Evolutionary conservation across 2,888 invertebrate genomes (phyloP).

Genomic region (Platycheirus rosarum): DNA sequence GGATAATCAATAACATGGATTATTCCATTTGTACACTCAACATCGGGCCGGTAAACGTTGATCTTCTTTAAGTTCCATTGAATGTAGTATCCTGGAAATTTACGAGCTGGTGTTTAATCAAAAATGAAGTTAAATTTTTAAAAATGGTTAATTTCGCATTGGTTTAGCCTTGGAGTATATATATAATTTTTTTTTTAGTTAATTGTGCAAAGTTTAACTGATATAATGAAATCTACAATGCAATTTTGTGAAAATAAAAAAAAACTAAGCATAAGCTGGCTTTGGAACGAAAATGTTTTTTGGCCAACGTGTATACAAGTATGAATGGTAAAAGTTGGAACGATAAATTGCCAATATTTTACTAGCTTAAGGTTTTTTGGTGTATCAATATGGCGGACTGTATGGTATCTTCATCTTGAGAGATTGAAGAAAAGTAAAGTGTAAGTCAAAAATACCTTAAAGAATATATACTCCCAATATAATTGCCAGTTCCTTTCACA

Average conservation of each 20-base stretch:
- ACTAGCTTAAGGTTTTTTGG: too few species aligned
- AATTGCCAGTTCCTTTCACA: too few species aligned
- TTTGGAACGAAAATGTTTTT: slow-evolving; percentile 19
- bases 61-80: slow-evolving; percentile 93
- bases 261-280: slow-evolving; percentile 58
- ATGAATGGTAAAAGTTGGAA: slow-evolving; percentile 1
- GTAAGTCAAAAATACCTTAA: too few species aligned
- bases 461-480: too few species aligned
- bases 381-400: too few species aligned
- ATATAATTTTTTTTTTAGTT: slow-evolving; percentile 21
- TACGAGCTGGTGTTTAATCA: slow-evolving; percentile 70
- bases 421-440: too few species aligned
- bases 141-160: slow-evolving; percentile 40
- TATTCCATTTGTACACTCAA: slow-evolving; percentile 97
- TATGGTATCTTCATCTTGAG: too few species aligned
- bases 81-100: slow-evolving; percentile 89
- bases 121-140: slow-evolving; percentile 51
- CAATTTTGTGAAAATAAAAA: slow-evolving; percentile 37
- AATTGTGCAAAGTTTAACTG: slow-evolving; percentile 36
- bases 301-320: neutral
- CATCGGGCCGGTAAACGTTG: slow-evolving; percentile 94
- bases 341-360: neutral
- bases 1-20: slow-evolving; percentile 97
- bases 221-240: slow-evolving; percentile 55
- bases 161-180: slow-evolving; percentile 14